Percentiles rank a stretch among this genome's conserved stretches.
phyloP scores from a whole-genome alignment of 2,888 invertebrate genomes.

The Eupithecia tripunctaria region DNA sequence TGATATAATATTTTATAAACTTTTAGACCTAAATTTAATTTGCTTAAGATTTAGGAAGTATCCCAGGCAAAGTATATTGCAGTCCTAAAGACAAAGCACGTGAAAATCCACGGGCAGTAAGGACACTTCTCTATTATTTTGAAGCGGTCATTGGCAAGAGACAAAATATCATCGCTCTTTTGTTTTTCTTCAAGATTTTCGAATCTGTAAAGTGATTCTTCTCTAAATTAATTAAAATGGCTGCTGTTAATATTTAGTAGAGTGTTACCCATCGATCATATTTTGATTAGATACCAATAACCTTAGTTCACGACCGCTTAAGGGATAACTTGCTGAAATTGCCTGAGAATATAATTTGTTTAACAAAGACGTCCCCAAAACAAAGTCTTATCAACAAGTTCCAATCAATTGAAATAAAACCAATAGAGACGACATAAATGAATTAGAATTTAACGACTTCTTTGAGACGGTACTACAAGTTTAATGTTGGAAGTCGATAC shows the following conservation, averaged over 20 bases:
- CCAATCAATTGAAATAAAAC: constrained; percentile 17
- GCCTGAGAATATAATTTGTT: neutral
- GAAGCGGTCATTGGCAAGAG: neutral
- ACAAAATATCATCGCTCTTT: neutral
- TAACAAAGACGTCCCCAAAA: constrained; percentile 3
- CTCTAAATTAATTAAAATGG: neutral
- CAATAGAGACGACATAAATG: constrained; percentile 8
- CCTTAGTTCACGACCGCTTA: constrained; percentile 3
- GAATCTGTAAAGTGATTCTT: neutral
- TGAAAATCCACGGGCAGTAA: neutral
- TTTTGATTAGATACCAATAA: constrained; percentile 2
- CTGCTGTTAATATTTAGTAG: neutral
- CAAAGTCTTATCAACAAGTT: neutral
- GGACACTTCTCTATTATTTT: neutral
- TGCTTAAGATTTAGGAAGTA: neutral
- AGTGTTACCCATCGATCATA: constrained; percentile 1
- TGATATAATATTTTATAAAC: no score
- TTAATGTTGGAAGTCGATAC: constrained; percentile 19
- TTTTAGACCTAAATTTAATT: neutral
- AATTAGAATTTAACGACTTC: constrained; percentile 8
- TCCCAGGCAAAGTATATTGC: neutral
- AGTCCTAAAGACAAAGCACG: neutral
- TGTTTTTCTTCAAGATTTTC: neutral
- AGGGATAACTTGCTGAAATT: neutral
- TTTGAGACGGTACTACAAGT: constrained; percentile 13